Evolutionary conservation across 2,888 invertebrate genomes (phyloP).

Genomic region (Iselma pallidipennis): DNA sequence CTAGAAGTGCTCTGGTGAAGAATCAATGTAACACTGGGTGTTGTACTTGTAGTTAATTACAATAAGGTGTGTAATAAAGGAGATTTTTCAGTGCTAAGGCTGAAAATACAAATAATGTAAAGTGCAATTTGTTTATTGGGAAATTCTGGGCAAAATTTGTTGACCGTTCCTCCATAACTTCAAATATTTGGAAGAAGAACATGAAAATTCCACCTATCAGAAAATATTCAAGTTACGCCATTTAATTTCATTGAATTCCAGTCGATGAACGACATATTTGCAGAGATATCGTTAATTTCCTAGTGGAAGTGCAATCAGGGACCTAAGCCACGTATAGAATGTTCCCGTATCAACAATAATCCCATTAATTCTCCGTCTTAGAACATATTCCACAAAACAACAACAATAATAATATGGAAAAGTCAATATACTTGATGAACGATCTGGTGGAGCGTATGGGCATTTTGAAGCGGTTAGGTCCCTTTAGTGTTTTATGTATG

Average conservation of each 20-base stretch:
- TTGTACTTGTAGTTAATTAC: neutral
- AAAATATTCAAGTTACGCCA: neutral
- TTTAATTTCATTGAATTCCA: neutral
- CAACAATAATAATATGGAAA: neutral
- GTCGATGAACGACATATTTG: too few species aligned
- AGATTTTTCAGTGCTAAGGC: constrained; percentile 7
- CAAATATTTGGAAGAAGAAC: too few species aligned
- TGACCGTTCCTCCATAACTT: too few species aligned
- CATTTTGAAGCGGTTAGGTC: too few species aligned
- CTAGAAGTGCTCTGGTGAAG: constrained; percentile 48
- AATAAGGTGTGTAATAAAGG: constrained; percentile 1
- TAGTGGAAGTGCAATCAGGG: neutral
- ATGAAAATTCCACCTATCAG: neutral
- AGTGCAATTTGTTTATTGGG: neutral
- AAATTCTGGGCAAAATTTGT: too few species aligned
- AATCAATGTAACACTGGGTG: constrained; percentile 9
- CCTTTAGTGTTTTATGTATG: neutral
- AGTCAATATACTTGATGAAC: neutral
- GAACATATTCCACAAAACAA: too few species aligned
- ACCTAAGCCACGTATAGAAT: too few species aligned
- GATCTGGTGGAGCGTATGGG: neutral
- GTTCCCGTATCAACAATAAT: too few species aligned
- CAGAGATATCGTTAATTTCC: neutral
- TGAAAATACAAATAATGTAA: constrained; percentile 4
- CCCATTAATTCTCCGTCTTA: too few species aligned